Evolutionary conservation across 2,113 vertebrate genomes (phyloP).

Genomic region (Archilochus colubris): DNA sequence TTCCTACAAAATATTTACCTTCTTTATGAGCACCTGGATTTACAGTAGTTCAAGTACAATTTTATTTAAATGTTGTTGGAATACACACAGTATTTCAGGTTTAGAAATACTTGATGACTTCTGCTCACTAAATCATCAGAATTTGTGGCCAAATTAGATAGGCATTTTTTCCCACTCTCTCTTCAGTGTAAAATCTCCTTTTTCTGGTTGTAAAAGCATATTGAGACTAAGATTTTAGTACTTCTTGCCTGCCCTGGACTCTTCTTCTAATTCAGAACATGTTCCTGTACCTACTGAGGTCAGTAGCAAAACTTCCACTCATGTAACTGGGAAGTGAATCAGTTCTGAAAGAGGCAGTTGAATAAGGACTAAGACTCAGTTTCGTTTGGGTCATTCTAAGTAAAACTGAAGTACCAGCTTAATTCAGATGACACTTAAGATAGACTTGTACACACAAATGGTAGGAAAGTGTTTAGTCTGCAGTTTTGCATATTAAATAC

Average conservation of each 20-base stretch:
- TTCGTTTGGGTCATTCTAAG: neutral
- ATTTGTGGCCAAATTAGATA: neutral
- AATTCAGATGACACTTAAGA: neutral
- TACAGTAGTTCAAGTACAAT: neutral
- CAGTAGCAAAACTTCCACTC: neutral
- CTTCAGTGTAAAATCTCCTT: neutral
- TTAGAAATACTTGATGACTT: neutral
- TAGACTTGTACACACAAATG: neutral
- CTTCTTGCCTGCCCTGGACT: neutral
- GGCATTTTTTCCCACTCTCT: neutral
- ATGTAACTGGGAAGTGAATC: neutral
- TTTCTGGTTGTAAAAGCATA: neutral
- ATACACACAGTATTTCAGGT: neutral
- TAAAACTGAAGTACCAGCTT: neutral
- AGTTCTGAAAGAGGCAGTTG: neutral
- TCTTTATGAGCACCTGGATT: neutral
- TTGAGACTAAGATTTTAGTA: neutral
- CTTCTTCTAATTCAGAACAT: neutral
- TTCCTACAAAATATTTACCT: neutral
- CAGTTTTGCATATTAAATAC: neutral
- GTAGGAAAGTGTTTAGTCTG: neutral
- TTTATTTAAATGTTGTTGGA: neutral
- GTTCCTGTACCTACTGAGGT: neutral
- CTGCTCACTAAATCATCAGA: neutral
- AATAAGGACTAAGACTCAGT: neutral